A percentile compares a stretch with the other conserved stretches of the same genome.
Conservation (phyloP, 2,888 invertebrate genomes). For the Orchesella flavescens region DNA sequence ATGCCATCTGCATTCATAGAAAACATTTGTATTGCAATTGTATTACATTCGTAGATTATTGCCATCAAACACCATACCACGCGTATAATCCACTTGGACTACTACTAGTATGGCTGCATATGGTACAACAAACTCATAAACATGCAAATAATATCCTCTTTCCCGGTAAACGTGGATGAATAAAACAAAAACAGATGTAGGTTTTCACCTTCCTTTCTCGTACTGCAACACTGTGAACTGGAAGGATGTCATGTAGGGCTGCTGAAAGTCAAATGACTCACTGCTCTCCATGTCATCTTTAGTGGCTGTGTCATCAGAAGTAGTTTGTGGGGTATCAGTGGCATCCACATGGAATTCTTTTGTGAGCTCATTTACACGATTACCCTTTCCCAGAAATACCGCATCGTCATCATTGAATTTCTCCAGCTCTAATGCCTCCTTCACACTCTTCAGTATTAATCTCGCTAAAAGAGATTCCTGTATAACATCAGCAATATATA, state of each 20-base stretch:
- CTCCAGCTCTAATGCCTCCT: slow-evolving; percentile 70
- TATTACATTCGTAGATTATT: background rate
- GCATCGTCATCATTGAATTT: slow-evolving; percentile 39
- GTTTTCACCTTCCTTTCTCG: slow-evolving; percentile 68
- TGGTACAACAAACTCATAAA: too few species aligned
- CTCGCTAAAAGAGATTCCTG: slow-evolving; percentile 70
- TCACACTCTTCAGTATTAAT: slow-evolving; percentile 69
- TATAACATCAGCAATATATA: background rate
- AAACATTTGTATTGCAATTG: background rate
- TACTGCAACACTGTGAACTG: slow-evolving; percentile 69
- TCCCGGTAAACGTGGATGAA: background rate
- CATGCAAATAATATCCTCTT: too few species aligned
- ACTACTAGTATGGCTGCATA: background rate
- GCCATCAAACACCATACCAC: background rate
- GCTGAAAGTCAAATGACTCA: slow-evolving; percentile 34
- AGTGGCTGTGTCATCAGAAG: slow-evolving; percentile 19
- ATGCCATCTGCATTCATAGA: slow-evolving; percentile 54
- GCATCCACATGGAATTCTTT: slow-evolving; percentile 16
- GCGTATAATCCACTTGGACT: background rate
- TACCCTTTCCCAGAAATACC: slow-evolving; percentile 28
- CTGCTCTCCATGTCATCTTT: slow-evolving; percentile 28
- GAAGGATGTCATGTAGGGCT: slow-evolving; percentile 57
- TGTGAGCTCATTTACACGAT: slow-evolving; percentile 29
- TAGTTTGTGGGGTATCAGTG: background rate
- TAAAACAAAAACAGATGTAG: slow-evolving; percentile 13